Evolutionary conservation across 1,140 invertebrate genomes (phyloP).

Genomic region (Varroa destructor): DNA sequence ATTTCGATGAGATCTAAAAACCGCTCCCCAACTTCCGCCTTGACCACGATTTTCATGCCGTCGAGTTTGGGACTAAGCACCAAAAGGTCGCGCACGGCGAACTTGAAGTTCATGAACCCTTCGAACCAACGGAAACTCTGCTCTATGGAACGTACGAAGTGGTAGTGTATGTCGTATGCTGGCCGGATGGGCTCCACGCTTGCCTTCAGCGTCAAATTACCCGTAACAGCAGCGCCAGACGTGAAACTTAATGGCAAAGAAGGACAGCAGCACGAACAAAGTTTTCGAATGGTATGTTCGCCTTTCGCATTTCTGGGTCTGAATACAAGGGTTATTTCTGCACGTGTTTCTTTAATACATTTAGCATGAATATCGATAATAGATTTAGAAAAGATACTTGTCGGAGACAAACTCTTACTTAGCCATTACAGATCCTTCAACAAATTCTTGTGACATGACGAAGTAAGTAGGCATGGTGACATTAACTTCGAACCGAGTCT

Average conservation of each 20-base stretch:
- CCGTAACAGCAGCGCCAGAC: constrained; percentile 44
- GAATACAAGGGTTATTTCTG: no score
- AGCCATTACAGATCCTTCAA: constrained; percentile 70
- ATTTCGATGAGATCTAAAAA: constrained; percentile 60
- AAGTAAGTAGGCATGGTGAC: constrained; percentile 88
- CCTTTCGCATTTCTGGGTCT: no score
- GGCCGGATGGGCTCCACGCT: constrained; percentile 51
- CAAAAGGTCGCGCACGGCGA: constrained; percentile 63
- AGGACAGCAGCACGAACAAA: constrained; percentile 20
- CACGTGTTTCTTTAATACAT: no score
- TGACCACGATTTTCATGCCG: constrained; percentile 69
- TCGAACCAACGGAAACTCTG: constrained; percentile 51
- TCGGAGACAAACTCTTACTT: constrained; percentile 53
- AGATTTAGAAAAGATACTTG: not conserved
- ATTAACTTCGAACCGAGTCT: constrained; percentile 59
- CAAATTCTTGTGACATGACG: constrained; percentile 63
- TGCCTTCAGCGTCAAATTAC: constrained; percentile 70
- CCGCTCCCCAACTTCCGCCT: constrained; percentile 71
- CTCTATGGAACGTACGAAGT: constrained; percentile 10
- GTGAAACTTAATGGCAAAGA: constrained; percentile 39
- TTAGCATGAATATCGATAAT: no score
- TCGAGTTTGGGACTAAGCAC: constrained; percentile 53
- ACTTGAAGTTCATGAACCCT: constrained; percentile 68
- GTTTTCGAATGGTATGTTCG: constrained; percentile 6
- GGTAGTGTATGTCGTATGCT: constrained; percentile 26